Conservation (phyloP, 2,113 vertebrate species). For the Megaleporinus macrocephalus region DNA sequence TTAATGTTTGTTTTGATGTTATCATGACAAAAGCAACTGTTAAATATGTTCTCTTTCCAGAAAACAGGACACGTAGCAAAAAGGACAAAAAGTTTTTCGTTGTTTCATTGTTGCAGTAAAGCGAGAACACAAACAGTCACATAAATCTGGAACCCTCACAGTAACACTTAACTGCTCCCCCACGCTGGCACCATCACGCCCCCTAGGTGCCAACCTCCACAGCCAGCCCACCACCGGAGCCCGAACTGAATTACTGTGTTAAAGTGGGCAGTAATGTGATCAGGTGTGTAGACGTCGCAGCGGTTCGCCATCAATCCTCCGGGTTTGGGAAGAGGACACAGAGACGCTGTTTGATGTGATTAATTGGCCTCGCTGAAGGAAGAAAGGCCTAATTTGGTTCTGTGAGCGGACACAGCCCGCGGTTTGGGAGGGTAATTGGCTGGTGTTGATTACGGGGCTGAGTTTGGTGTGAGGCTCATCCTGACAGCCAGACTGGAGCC, state of each 20-base stretch:
- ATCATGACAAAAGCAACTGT: no score
- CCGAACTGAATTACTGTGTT: constrained; percentile 50
- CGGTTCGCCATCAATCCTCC: constrained; percentile 44
- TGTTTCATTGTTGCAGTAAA: no score
- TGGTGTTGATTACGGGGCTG: neutral
- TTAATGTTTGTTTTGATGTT: no score
- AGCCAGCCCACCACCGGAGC: constrained; percentile 8
- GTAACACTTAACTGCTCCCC: neutral
- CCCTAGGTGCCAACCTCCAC: constrained; percentile 51
- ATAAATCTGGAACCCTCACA: no score
- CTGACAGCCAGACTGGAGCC: neutral
- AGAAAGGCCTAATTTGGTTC: constrained; percentile 49
- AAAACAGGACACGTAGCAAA: no score
- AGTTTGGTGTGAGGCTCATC: neutral
- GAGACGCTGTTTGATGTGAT: constrained; percentile 46
- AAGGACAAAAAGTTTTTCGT: no score
- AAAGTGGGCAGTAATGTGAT: constrained; percentile 45
- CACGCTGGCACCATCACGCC: constrained; percentile 38
- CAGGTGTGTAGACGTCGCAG: constrained; percentile 38
- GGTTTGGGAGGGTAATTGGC: neutral
- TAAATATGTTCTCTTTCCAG: no score
- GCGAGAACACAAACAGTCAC: no score
- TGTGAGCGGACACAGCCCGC: neutral
- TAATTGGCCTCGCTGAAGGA: constrained; percentile 58
- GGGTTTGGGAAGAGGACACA: neutral